A percentile compares a stretch with the other conserved stretches of the same genome.
These are phyloP conservation scores for Prosapia bicincta DNA, from an alignment of 2,888 invertebrate genomes.

Conservation along the genomic window DNA sequence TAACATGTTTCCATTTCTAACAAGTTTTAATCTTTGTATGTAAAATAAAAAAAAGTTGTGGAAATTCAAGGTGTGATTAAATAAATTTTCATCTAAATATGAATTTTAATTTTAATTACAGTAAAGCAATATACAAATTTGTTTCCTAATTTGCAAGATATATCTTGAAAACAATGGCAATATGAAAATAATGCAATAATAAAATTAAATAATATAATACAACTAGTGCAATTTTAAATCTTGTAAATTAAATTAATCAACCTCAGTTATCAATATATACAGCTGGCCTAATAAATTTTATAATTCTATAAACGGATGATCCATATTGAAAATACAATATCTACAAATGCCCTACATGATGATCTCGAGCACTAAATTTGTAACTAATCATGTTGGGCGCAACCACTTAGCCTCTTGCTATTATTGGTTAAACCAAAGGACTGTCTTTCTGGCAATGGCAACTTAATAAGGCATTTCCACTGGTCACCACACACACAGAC, in stretches of 20 bases:
- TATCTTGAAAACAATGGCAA: neutral
- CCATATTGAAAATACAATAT: neutral
- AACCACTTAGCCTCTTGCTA: neutral
- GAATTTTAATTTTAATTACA: neutral
- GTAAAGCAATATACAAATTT: neutral
- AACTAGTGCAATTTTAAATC: neutral
- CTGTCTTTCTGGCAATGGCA: neutral
- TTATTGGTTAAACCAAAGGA: neutral
- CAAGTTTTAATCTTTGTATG: too few species aligned
- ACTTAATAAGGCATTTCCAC: conserved; percentile 21
- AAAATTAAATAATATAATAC: conserved; percentile 2
- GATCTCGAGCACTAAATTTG: neutral
- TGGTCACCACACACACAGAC: conserved; percentile 17
- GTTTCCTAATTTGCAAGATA: neutral
- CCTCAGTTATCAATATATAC: neutral
- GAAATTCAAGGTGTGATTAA: neutral
- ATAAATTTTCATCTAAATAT: neutral
- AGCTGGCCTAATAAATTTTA: neutral
- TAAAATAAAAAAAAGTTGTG: too few species aligned
- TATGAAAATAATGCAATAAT: neutral
- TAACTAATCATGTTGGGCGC: neutral
- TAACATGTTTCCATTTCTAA: too few species aligned
- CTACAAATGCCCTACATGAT: neutral
- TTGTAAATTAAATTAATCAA: neutral
- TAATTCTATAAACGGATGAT: neutral